Evolutionary conservation across 2,888 invertebrate species (phyloP).

Genomic region (Cephus runcator): DNA sequence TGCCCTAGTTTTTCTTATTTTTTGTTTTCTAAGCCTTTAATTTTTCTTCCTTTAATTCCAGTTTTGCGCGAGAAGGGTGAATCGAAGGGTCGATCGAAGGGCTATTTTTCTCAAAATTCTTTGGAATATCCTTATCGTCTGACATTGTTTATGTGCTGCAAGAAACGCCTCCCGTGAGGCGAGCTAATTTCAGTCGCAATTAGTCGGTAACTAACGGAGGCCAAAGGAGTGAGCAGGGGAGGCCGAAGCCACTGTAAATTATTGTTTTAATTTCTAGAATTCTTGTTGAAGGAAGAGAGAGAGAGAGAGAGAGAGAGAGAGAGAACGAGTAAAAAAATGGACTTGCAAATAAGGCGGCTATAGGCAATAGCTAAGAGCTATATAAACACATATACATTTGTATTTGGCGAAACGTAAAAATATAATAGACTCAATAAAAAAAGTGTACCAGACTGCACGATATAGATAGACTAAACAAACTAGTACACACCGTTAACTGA

Average conservation of each 20-base stretch:
- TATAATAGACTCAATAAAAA: too few relatives aligned
- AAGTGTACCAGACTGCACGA: too few relatives aligned
- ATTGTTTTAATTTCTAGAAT: constrained; percentile 55
- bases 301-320: too few relatives aligned
- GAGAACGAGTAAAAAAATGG: too few relatives aligned
- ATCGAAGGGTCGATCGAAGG: constrained; percentile 5
- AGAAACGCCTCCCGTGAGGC: constrained; percentile 4
- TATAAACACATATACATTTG: too few relatives aligned
- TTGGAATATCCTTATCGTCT: constrained; percentile 3
- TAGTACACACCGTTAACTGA: too few relatives aligned
- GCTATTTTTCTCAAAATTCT: not conserved
- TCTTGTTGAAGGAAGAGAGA: too few relatives aligned
- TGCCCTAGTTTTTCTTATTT: constrained; percentile 5
- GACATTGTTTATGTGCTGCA: constrained; percentile 12
- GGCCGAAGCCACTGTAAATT: constrained; percentile 46
- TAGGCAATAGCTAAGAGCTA: too few relatives aligned
- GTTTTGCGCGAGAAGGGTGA: not conserved
- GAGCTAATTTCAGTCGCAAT: constrained; percentile 52
- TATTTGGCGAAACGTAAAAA: too few relatives aligned
- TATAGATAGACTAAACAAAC: too few relatives aligned
- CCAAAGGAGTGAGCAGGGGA: not conserved
- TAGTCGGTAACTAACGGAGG: constrained; percentile 47
- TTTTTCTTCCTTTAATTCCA: constrained; percentile 11
- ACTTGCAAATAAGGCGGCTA: too few relatives aligned
- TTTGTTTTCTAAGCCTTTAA: constrained; percentile 16